Evolutionary conservation across 1,140 invertebrate species (phyloP), one percentile per base, ranked within the genome.

Genomic region (Tachypleus tridentatus): DNA sequence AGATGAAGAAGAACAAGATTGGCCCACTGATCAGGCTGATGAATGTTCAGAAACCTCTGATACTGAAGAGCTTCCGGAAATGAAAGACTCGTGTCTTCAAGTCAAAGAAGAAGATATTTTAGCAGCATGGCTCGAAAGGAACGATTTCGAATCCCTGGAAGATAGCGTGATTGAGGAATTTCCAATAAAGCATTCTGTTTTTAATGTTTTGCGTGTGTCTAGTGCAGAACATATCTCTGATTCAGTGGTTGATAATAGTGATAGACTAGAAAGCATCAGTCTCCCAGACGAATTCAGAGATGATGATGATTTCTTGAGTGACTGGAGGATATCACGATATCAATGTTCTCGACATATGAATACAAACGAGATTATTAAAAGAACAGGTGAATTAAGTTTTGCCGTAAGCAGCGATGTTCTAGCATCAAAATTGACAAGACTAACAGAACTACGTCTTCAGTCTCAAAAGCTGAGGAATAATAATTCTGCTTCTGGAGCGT

Each of bases 81-180:
- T 85, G 80, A 62, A 65, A 47, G 66, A 71, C 58, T 69, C 63
- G 8, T 71, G 64, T 63, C 65, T 70, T 57, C 69, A 81, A 76
- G 90, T 93, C 3, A 94, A 89, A 2, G 91, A 94, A 78, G 90
- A 93, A 77, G 91, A 94, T 73, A 93, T 94, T 58, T 49, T 68
- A 5, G 89, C 88, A 3, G 81, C 86, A 64, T 91, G 88, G 72
- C 61, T 60, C 48, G 91, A 91, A 86, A 85, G 87, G 6, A 80
- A 81, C 59, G 71, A 79, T 63, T 8, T 54, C 53, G 29, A 29
- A 29, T 29, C 29, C 29, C 29, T 62, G 8, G 86, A 88, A 77
- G 84, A 87, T 80, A 90, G 72, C 90, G 93, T 82, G 90, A 90
- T 1, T 75, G 93, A 29, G 82, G 89, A 69, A 87, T 92, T 72